A percentile compares a stretch with the other conserved stretches of the same genome.
Evolutionary conservation across 1,140 invertebrate species (phyloP).

Genomic region (Atta colombica): DNA sequence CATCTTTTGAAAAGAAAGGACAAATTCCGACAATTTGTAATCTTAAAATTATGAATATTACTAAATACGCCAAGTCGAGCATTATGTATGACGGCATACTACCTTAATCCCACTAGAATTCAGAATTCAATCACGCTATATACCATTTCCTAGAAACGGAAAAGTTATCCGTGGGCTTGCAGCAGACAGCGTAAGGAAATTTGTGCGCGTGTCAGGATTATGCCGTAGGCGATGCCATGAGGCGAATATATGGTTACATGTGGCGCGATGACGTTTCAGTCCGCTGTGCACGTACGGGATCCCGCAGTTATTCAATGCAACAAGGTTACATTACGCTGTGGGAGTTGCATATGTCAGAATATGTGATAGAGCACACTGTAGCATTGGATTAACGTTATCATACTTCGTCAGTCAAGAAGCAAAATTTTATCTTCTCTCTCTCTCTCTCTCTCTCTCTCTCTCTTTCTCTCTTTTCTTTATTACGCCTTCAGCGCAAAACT

Average conservation of each 20-base stretch:
- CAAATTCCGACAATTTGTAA: background rate
- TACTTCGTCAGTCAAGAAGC: conserved; percentile 24
- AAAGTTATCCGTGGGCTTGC: conserved; percentile 31
- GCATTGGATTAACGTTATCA: conserved; percentile 28
- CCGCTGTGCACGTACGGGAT: conserved; percentile 63
- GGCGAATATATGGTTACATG: conserved; percentile 52
- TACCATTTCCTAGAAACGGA: background rate
- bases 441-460: too few relatives aligned
- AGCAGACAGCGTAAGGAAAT: conserved; percentile 26
- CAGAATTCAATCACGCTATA: conserved; percentile 4
- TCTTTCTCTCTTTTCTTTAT: background rate
- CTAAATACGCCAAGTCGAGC: background rate
- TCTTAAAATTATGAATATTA: conserved; percentile 1
- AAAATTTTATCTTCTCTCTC: background rate
- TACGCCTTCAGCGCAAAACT: background rate
- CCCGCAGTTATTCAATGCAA: conserved; percentile 49
- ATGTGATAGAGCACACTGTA: background rate
- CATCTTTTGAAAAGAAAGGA: background rate
- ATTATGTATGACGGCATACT: background rate
- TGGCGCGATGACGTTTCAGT: conserved; percentile 61
- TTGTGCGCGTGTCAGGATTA: conserved; percentile 39
- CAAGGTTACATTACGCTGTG: conserved; percentile 41
- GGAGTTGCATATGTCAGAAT: conserved; percentile 33
- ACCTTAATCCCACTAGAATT: conserved; percentile 26
- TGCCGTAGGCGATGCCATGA: conserved; percentile 23